These are phyloP conservation scores for Rhea pennata DNA, from an alignment of 2,113 vertebrate genomes.

Conservation along the genomic window DNA sequence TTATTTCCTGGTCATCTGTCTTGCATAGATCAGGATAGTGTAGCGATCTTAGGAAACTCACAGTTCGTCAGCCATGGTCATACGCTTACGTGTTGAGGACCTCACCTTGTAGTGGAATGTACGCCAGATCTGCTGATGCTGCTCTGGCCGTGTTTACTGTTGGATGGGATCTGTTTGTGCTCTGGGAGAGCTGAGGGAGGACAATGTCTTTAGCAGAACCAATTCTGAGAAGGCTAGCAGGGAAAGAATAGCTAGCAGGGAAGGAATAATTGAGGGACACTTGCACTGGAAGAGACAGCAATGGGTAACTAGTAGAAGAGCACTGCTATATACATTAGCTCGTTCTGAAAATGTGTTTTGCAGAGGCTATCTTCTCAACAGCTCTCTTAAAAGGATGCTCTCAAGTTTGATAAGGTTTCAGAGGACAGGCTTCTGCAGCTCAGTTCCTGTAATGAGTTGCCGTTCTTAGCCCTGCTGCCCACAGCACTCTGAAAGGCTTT, in stretches of 20 bases:
- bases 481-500: background rate
- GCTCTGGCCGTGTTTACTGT: background rate
- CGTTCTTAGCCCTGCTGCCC: background rate
- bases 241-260: background rate
- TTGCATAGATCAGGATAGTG: background rate
- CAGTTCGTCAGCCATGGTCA: background rate
- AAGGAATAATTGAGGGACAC: background rate
- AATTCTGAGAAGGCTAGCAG: background rate
- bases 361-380: background rate
- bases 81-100: background rate
- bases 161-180: background rate
- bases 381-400: background rate
- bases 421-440: background rate
- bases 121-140: background rate
- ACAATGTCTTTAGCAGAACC: background rate
- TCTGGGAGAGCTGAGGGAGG: background rate
- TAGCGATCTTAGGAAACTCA: background rate
- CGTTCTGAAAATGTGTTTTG: background rate
- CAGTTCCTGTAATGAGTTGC: background rate
- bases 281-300: background rate
- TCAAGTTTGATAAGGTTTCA: background rate
- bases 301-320: rapidly evolving
- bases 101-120: background rate
- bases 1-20: background rate
- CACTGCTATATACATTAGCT: background rate